Base-by-base conservation (phyloP, 64 coral and sea anemone genomes). In the Pocillopora damicornis region DNA sequence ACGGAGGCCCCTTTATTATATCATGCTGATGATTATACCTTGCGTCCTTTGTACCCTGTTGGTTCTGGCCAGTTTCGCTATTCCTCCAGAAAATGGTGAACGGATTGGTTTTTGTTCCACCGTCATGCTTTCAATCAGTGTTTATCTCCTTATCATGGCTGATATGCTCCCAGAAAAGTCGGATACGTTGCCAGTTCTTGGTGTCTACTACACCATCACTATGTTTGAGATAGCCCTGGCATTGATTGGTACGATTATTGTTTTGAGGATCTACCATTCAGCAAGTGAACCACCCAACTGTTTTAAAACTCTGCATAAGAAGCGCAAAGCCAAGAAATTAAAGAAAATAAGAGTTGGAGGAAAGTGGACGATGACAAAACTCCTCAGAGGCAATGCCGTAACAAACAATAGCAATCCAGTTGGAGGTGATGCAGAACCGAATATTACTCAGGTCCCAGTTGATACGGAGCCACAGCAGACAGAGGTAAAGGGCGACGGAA, bases 121-220 rank as follows among this genome's bases (percentile, higher is more conserved):
- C 10, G 61, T 95, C 35, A 80, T 95, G 64, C 79, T 91, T 16
- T 59, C 93, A 18, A 63, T 95, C 17, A 95, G 86, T 2, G 93
- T 95, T 11, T 95, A 88, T 62, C 79, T 91, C 15, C 63, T 91
- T 11, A 74, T 95, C 1, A 74, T 91, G 16, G 37, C 86, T 7
- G 89, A 91, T 0, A 58, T 91, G 38, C 80, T 95, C 22, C 93
- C 93, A 63, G 83, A 94, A 23, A 94, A 90, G 23, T 94, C 93
- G 13, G 51, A 89, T 37, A 75, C 80, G 59, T 66, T 94, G 13
- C 88, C 88, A 34, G 60, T 94, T 15, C 77, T 94, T 34, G 83
- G 93, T 15, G 61, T 90, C 1, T 87, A 80, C 13, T 94, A 90
- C 60, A 86, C 75, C 15, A 45, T 91, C 12, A 88, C 88, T 5